Evolutionary conservation across 2,113 vertebrate genomes (phyloP).

Genomic region (Ceyx melanurus): DNA sequence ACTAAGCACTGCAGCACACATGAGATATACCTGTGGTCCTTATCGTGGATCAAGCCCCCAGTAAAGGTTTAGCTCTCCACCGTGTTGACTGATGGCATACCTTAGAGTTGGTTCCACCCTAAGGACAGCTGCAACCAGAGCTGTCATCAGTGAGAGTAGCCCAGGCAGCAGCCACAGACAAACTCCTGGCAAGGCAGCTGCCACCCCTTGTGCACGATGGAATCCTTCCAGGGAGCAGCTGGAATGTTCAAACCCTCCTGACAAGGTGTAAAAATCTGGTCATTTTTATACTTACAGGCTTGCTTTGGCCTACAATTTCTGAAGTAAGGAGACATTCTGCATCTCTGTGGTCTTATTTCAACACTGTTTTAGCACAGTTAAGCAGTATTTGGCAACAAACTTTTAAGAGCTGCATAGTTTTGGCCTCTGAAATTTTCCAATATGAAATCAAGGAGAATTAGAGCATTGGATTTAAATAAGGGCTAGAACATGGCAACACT

Average conservation of each 20-base stretch:
- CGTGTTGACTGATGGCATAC: rapidly evolving
- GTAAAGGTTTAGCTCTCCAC: background rate
- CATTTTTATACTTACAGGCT: background rate
- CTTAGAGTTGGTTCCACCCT: background rate
- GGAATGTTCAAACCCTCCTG: background rate
- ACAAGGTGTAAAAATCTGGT: background rate
- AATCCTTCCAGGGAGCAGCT: background rate
- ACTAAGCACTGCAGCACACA: background rate
- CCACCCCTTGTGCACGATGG: rapidly evolving
- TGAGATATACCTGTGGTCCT: background rate
- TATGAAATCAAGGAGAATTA: background rate
- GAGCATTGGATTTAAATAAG: background rate
- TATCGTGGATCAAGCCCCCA: background rate
- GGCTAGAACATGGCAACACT: background rate
- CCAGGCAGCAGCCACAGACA: background rate
- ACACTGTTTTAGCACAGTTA: background rate
- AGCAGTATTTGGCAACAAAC: background rate
- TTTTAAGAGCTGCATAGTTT: background rate
- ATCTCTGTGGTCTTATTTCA: background rate
- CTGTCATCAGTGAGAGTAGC: background rate
- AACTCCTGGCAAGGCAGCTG: background rate
- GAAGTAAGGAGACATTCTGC: background rate
- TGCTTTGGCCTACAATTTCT: background rate
- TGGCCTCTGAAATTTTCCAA: background rate
- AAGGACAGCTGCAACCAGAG: background rate